Evolutionary conservation across 2,888 invertebrate species (phyloP).

Genomic region (Torymus texanus): DNA sequence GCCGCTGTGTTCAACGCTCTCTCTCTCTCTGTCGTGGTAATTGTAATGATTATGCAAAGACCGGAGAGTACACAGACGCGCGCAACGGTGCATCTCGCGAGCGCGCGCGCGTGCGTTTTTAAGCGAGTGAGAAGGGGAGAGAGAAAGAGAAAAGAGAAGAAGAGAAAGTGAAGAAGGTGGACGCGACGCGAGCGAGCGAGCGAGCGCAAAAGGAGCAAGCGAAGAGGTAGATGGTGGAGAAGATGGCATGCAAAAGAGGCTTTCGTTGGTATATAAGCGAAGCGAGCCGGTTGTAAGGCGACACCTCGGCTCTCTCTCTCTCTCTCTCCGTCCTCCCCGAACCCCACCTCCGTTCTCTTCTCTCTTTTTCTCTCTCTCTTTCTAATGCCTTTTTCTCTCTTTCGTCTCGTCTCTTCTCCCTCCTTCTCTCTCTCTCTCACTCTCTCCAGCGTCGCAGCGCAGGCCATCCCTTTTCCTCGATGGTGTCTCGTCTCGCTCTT

Average conservation of each 20-base stretch:
- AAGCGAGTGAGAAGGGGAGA: conserved; percentile 4
- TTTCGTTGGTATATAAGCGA: conserved; percentile 71
- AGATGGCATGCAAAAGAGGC: conserved; percentile 75
- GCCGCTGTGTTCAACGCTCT: conserved; percentile 58
- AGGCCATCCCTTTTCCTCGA: conserved; percentile 19
- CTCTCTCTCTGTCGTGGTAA: conserved; percentile 61
- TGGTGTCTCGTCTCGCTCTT: conserved; percentile 31
- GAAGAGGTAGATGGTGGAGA: conserved; percentile 72
- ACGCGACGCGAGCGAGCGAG: conserved; percentile 60
- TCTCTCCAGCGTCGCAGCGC: conserved; percentile 58
- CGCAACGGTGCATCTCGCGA: conserved; percentile 67
- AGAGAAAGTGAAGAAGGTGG: conserved; percentile 53
- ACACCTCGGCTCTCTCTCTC: conserved; percentile 67
- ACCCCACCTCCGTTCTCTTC: conserved; percentile 52
- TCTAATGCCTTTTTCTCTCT: conserved; percentile 32
- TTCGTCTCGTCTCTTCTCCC: conserved; percentile 15
- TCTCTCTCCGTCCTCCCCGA: conserved; percentile 49
- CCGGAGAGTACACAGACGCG: conserved; percentile 57
- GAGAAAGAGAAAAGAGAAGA: neutral
- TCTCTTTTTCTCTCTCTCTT: conserved; percentile 47
- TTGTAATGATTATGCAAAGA: conserved; percentile 73
- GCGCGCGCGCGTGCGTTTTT: conserved; percentile 58
- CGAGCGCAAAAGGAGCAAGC: conserved; percentile 66
- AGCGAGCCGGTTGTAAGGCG: conserved; percentile 75
- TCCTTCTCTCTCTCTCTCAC: conserved; percentile 34